Evolutionary conservation across 2,888 invertebrate species (phyloP).

Genomic region (Galerucella calmariensis): DNA sequence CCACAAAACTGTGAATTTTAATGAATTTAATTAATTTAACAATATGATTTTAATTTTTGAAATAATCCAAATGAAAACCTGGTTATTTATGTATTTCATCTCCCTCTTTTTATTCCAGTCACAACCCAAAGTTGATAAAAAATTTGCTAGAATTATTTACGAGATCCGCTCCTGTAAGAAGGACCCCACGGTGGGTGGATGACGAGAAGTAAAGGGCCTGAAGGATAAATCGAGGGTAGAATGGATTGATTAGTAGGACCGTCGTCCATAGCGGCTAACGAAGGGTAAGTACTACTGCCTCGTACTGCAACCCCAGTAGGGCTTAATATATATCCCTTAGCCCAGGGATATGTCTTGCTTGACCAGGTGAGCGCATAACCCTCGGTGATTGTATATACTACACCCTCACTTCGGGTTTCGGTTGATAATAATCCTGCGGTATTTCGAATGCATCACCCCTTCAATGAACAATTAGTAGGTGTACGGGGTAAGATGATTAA

Average conservation of each 20-base stretch:
- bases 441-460: constrained; percentile 10
- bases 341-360: constrained; percentile 25
- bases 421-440: constrained; percentile 16
- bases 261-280: constrained; percentile 20
- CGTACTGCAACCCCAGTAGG: constrained; percentile 12
- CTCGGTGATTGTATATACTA: neutral
- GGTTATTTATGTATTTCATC: too few relatives aligned
- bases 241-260: constrained; percentile 63
- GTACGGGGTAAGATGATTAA: constrained; percentile 1
- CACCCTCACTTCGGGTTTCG: constrained; percentile 15
- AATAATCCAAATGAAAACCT: too few relatives aligned
- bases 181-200: constrained; percentile 11
- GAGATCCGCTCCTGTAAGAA: neutral
- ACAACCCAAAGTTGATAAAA: too few relatives aligned
- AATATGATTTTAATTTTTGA: too few relatives aligned
- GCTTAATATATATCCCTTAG: constrained; percentile 10
- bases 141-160: neutral
- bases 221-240: constrained; percentile 46
- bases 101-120: too few relatives aligned
- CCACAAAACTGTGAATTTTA: too few relatives aligned
- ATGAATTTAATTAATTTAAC: too few relatives aligned
- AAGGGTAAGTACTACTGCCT: constrained; percentile 24
- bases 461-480: constrained; percentile 6
- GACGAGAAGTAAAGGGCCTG: constrained; percentile 11
- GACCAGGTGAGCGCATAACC: constrained; percentile 22